These are phyloP conservation scores for Magallana angulata DNA, from an alignment of 1,140 invertebrate genomes.

Conservation along the genomic window DNA sequence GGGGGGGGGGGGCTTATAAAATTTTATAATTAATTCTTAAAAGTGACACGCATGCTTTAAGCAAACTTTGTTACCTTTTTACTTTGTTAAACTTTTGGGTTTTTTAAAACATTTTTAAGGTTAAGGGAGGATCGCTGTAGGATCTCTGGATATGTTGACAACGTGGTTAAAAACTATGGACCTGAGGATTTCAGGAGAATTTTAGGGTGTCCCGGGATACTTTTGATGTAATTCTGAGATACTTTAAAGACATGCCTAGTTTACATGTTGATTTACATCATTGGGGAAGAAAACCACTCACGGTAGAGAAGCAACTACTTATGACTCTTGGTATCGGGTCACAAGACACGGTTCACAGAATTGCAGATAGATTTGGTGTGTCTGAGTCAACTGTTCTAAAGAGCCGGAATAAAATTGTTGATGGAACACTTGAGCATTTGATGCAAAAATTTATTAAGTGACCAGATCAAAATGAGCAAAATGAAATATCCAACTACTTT, in stretches of 20 bases:
- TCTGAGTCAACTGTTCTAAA: constrained; percentile 54
- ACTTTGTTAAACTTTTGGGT: too few species aligned
- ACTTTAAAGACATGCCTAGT: background rate
- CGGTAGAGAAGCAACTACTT: background rate
- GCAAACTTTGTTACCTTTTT: too few species aligned
- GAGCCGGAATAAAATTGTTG: constrained; percentile 26
- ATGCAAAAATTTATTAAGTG: constrained; percentile 42
- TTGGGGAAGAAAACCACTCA: background rate
- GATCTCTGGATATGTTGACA: background rate
- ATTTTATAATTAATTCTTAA: too few species aligned
- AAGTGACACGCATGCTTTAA: too few species aligned
- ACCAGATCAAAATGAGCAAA: constrained; percentile 6
- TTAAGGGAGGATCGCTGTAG: too few species aligned
- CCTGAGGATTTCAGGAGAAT: background rate
- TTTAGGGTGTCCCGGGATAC: background rate
- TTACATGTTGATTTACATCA: background rate
- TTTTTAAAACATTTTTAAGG: too few species aligned
- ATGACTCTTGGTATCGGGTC: background rate
- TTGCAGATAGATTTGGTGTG: constrained; percentile 58
- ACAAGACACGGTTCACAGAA: constrained; percentile 54
- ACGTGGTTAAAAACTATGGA: background rate
- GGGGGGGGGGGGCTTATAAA: too few species aligned
- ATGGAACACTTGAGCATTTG: background rate
- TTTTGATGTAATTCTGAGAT: background rate
- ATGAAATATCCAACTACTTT: background rate